A percentile compares a stretch with the other conserved stretches of the same genome.
These are phyloP conservation scores for Taphrorychus bicolor DNA, from an alignment of 2,888 invertebrate genomes.

Conservation along the genomic window DNA sequence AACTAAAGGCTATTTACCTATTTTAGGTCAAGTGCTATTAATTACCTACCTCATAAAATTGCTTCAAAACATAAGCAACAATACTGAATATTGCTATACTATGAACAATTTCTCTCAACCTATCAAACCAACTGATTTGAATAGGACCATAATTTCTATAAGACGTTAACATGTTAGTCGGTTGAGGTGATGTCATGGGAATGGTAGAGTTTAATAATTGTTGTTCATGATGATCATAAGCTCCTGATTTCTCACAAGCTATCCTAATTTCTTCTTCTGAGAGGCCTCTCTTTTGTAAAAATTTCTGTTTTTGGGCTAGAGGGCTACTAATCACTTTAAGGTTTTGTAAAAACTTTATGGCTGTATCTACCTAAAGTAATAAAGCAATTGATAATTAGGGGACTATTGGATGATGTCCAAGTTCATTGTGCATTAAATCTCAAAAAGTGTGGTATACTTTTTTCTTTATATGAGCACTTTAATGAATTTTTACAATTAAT, in stretches of 20 bases:
- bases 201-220: conserved; percentile 14
- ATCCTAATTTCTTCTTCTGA: conserved; percentile 76
- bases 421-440: too few relatives aligned
- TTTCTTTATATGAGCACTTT: too few relatives aligned
- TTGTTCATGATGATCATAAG: conserved; percentile 53
- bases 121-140: conserved; percentile 61
- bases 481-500: too few relatives aligned
- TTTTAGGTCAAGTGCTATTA: not conserved
- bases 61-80: conserved; percentile 78
- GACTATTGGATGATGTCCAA: too few relatives aligned
- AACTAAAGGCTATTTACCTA: not conserved
- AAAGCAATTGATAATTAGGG: too few relatives aligned
- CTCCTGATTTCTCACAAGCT: conserved; percentile 73
- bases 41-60: conserved; percentile 78
- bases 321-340: conserved; percentile 82
- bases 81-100: conserved; percentile 79
- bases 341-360: conserved; percentile 85
- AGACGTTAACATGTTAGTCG: conserved; percentile 31
- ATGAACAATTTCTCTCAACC: conserved; percentile 73
- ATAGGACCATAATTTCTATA: conserved; percentile 44
- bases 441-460: too few relatives aligned
- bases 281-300: conserved; percentile 79
- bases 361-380: conserved; percentile 74
- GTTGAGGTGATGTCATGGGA: conserved; percentile 49
- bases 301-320: conserved; percentile 78